Evolutionary conservation across 2,888 invertebrate genomes (phyloP).

Genomic region (Diaprepes abbreviatus): DNA sequence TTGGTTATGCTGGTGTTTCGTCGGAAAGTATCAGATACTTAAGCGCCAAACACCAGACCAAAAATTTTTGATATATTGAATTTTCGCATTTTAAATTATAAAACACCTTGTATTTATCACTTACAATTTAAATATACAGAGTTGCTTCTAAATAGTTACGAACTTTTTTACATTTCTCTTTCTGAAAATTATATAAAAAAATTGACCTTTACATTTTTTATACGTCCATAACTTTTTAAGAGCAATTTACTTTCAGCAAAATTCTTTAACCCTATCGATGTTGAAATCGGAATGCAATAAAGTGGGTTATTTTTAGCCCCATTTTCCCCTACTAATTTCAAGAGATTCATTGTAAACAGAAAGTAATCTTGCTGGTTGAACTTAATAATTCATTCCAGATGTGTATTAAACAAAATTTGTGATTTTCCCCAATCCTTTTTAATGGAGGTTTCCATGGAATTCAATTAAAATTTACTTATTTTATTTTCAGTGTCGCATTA

Average conservation of each 20-base stretch:
- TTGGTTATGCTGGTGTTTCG: too few species aligned
- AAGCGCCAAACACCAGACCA: too few species aligned
- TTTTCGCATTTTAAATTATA: too few species aligned
- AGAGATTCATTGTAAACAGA: conserved; percentile 41
- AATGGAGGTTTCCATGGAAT: conserved; percentile 39
- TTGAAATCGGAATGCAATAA: conserved; percentile 36
- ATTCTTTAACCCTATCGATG: not conserved
- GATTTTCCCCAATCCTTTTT: conserved; percentile 46
- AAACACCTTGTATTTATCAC: too few species aligned
- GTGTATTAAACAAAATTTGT: conserved; percentile 44
- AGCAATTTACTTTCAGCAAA: not conserved
- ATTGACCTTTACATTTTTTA: too few species aligned
- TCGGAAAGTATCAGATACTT: too few species aligned
- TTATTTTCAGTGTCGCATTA: conserved; percentile 40
- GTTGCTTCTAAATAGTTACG: too few species aligned
- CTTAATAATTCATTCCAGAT: conserved; percentile 46
- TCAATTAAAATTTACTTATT: conserved; percentile 47
- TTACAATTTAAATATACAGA: too few species aligned
- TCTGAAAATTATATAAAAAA: too few species aligned
- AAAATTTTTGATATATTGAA: too few species aligned
- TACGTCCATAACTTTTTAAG: not conserved
- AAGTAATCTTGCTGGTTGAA: conserved; percentile 38
- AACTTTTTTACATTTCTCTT: too few species aligned
- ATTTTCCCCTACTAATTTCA: conserved; percentile 31
- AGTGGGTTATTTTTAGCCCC: conserved; percentile 28